Evolutionary conservation across 2,113 vertebrate genomes (phyloP), one percentile per base, ranked within the genome.

Genomic region (Origma solitaria): DNA sequence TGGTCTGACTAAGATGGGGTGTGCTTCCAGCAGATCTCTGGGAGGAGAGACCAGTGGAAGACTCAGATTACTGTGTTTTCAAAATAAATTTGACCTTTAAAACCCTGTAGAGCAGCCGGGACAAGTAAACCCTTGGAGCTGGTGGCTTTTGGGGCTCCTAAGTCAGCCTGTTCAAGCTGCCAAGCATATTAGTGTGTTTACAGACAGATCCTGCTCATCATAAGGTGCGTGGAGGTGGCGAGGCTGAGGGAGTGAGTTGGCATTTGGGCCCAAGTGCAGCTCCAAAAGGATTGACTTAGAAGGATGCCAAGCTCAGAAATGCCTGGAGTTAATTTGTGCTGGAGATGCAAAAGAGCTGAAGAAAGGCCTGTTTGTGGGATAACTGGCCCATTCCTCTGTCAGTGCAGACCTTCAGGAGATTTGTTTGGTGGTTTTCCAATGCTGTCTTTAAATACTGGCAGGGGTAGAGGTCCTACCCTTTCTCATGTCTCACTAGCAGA

Each of bases 71-170:
- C 85, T 78, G 30, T 35, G n/a, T 83, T 90, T 95, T 81, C 83
- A 68, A 90, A 95, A 82, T 71, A 78, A 89, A 64, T 22, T 60
- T 94, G 91, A 88, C 83, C 86, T 96, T 96, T 94, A 95, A 94
- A 92, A 79, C 51, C 49, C 45, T 28, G 4, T 13, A 56, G 28
- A 90, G 66, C 78, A 76, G 93, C 47, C 3, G 10, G 65, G 80
- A 86, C 65, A 92, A 92, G 88, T 88, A 93, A 91, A 78, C 49
- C 21, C 40, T 83, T 77, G 69, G 60, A 75, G 40, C 64, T 86
- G 56, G 47, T 95, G 83, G 61, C 68, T 94, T 95, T 71, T 79
- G 60, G 77, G 86, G 53, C 72, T 68, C 57, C 33, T 44, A 77
- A 91, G 72, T 88, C 95, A 92, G 33, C 27, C 69, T 71, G 56